These are phyloP conservation scores for Meganola albula DNA, from an alignment of 2,888 invertebrate species.

Conservation along the genomic window DNA sequence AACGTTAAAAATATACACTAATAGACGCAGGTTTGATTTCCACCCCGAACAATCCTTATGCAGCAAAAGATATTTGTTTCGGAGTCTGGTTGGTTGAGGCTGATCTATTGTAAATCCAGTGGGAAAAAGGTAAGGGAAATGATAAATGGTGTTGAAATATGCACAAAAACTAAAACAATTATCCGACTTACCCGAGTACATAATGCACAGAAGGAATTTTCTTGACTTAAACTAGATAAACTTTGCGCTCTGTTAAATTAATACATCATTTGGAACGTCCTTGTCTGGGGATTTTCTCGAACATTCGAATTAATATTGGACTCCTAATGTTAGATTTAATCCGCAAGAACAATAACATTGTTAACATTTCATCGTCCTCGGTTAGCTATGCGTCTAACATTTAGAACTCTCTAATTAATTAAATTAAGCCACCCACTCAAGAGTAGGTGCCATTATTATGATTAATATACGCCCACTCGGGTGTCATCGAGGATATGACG, in stretches of 20 bases:
- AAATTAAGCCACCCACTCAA: constrained; percentile 54
- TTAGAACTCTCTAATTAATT: constrained; percentile 66
- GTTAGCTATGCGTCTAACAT: constrained; percentile 57
- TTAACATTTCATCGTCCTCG: constrained; percentile 65
- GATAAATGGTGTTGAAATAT: no score
- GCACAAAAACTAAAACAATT: constrained; percentile 29
- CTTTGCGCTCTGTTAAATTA: constrained; percentile 48
- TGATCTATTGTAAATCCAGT: no score
- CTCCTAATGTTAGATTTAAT: constrained; percentile 57
- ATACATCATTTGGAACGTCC: constrained; percentile 49
- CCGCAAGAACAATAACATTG: constrained; percentile 67
- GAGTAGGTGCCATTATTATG: constrained; percentile 58
- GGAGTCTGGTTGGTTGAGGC: no score
- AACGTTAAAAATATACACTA: no score
- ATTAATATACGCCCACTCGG: no score
- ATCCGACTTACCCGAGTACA: constrained; percentile 32
- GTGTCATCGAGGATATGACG: no score
- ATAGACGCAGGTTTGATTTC: no score
- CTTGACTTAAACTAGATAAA: constrained; percentile 37
- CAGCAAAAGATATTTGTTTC: no score
- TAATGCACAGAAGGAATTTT: constrained; percentile 41
- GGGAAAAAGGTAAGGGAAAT: no score
- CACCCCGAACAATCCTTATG: no score
- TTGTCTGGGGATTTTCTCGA: constrained; percentile 54
- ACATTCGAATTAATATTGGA: constrained; percentile 65